Conservation (phyloP, 2,888 invertebrate genomes). For the Drosophila cracens region DNA sequence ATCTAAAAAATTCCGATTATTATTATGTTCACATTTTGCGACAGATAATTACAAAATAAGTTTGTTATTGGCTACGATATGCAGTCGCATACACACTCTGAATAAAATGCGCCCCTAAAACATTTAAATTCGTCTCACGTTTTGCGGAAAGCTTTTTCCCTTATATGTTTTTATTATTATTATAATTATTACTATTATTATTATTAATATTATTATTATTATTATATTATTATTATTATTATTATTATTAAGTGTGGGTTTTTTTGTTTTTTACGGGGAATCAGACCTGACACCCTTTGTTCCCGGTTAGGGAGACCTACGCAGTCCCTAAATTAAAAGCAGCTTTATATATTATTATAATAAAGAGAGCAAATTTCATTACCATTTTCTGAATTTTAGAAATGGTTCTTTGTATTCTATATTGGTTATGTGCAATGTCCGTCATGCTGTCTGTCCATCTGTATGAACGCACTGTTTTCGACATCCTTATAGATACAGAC, state of each 20-base stretch:
- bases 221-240: too few relatives aligned
- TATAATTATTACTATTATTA: too few relatives aligned
- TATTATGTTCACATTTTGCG: neutral
- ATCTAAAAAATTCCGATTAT: neutral
- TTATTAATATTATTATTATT: too few relatives aligned
- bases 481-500: neutral
- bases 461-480: neutral
- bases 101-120: neutral
- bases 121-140: neutral
- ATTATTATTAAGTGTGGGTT: too few relatives aligned
- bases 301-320: neutral
- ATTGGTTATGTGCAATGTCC: neutral
- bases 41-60: too few relatives aligned
- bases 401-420: neutral
- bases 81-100: neutral
- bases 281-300: neutral
- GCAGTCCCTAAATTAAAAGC: neutral
- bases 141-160: too few relatives aligned
- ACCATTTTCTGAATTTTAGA: neutral
- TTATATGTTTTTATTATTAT: too few relatives aligned
- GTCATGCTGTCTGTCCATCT: neutral
- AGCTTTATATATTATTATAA: neutral
- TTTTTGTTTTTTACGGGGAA: too few relatives aligned
- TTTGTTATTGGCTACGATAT: neutral
- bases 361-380: neutral